Conservation (phyloP, 2,797 vertebrate species). For the Gadopsis bispinosus region DNA sequence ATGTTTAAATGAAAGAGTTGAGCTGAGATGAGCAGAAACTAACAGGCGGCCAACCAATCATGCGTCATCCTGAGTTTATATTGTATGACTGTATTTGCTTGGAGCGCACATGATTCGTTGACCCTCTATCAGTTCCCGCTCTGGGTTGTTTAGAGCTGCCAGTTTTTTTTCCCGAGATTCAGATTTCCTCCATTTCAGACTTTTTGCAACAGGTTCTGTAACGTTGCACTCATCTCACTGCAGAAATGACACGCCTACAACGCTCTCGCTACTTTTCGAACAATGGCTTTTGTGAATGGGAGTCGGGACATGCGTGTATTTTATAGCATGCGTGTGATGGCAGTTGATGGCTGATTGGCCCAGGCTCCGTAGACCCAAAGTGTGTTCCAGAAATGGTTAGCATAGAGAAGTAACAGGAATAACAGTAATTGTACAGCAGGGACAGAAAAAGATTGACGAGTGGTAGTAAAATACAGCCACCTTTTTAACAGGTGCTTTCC, state of each 20-base stretch:
- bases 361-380: background rate
- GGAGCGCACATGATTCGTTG: background rate
- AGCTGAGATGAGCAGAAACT: constrained; percentile 10
- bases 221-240: background rate
- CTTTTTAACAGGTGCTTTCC: constrained; percentile 17
- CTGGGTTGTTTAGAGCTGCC: background rate
- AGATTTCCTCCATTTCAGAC: background rate
- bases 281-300: background rate
- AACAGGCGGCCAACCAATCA: constrained; percentile 3
- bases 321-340: background rate
- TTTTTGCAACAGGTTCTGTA: background rate
- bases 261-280: too few species aligned
- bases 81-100: background rate
- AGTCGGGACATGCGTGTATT: background rate
- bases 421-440: background rate
- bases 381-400: background rate
- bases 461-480: background rate
- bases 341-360: background rate
- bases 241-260: background rate
- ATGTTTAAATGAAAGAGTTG: constrained; percentile 44
- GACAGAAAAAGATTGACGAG: background rate
- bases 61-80: background rate
- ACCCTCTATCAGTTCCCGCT: background rate
- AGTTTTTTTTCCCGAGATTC: background rate
- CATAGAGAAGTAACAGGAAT: background rate